Percentiles rank a stretch among this genome's conserved stretches.
These are phyloP conservation scores for Xestia ashworthii DNA, from an alignment of 2,888 invertebrate species.

Conservation along the genomic window DNA sequence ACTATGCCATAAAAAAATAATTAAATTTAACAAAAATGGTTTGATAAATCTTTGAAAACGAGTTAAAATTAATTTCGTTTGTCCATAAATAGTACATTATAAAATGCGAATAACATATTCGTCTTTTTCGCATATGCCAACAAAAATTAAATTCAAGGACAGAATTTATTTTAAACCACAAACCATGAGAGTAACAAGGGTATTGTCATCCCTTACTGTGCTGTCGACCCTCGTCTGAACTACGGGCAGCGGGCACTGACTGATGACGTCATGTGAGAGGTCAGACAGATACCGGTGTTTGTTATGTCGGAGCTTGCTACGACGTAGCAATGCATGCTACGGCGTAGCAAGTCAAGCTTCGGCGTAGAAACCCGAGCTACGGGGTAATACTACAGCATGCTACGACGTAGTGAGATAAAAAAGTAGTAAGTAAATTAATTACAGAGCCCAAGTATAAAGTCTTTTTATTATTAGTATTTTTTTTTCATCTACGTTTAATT, in stretches of 20 bases:
- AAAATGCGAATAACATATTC: background rate
- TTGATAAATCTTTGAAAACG: too few relatives aligned
- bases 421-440: too few relatives aligned
- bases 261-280: constrained; percentile 25
- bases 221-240: constrained; percentile 49
- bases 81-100: background rate
- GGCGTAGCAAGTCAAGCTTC: background rate
- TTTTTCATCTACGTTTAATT: too few relatives aligned
- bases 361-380: background rate
- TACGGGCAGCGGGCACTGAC: constrained; percentile 24
- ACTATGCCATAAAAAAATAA: too few relatives aligned
- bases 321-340: background rate
- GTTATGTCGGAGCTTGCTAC: background rate
- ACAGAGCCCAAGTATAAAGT: too few relatives aligned
- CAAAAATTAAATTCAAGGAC: background rate
- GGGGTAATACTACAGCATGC: background rate
- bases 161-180: constrained; percentile 26
- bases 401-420: background rate
- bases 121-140: background rate
- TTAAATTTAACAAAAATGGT: too few relatives aligned
- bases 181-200: constrained; percentile 44
- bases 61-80: background rate
- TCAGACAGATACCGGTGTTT: constrained; percentile 9
- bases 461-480: too few relatives aligned
- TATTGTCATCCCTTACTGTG: constrained; percentile 9